Conservation (phyloP, 2,113 vertebrate genomes). For the Myotis lucifugus region DNA sequence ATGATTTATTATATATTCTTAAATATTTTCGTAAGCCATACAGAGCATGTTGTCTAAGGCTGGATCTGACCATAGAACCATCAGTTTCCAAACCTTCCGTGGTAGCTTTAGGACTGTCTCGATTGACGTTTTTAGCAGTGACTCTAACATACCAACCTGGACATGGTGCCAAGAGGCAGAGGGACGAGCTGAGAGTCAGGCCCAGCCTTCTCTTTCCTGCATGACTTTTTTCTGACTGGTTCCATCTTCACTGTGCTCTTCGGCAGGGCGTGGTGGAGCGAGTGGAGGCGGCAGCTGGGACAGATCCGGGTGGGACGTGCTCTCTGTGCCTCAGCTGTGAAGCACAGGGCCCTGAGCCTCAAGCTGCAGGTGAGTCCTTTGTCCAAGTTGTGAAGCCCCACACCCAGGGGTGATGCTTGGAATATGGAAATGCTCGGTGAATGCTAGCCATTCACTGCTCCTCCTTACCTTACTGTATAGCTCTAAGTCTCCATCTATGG, state of each 20-base stretch:
- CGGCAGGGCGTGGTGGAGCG: conserved; percentile 87
- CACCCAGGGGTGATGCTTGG: accelerated
- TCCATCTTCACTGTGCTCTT: conserved; percentile 51
- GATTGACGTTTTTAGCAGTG: not conserved
- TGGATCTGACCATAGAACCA: not conserved
- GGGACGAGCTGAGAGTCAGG: not conserved
- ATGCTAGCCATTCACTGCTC: not conserved
- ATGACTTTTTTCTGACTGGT: not conserved
- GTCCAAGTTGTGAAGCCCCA: not conserved
- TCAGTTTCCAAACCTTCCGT: not conserved
- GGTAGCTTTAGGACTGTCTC: not conserved
- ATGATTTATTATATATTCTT: not conserved
- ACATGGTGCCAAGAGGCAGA: not conserved
- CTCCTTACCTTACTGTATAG: not conserved
- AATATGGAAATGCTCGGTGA: not conserved
- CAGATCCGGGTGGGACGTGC: conserved; percentile 29
- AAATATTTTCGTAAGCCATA: not conserved
- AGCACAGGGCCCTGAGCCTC: conserved; percentile 82
- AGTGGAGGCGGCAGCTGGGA: conserved; percentile 85
- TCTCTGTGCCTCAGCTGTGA: conserved; percentile 83
- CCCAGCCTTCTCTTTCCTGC: not conserved
- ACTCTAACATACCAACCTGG: not conserved
- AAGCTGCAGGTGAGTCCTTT: conserved; percentile 87
- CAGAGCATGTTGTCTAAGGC: not conserved
- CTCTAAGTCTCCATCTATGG: not conserved